Evolutionary conservation across 2,113 vertebrate genomes (phyloP).

Genomic region (Pygathrix nemaeus): DNA sequence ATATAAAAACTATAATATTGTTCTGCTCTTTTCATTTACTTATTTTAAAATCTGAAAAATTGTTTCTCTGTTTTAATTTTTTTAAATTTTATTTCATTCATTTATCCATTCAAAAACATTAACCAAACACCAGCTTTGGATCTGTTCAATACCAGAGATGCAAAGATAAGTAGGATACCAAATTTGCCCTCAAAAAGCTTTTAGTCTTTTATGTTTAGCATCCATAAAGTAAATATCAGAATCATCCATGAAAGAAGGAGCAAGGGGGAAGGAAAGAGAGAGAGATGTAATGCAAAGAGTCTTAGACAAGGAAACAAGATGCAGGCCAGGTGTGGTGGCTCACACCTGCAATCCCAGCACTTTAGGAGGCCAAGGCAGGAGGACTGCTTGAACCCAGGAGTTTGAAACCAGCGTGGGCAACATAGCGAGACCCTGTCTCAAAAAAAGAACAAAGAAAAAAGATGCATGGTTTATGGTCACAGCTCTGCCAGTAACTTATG

Average conservation of each 20-base stretch:
- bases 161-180: not conserved
- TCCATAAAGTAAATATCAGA: not conserved
- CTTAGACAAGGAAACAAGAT: not conserved
- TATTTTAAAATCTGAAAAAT: not conserved
- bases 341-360: too few relatives aligned
- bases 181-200: conserved; percentile 18
- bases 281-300: not conserved
- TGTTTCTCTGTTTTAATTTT: not conserved
- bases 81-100: not conserved
- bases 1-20: not conserved
- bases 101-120: not conserved
- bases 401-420: too few relatives aligned
- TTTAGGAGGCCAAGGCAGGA: too few relatives aligned
- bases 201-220: not conserved
- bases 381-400: too few relatives aligned
- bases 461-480: not conserved
- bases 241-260: not conserved
- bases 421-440: too few relatives aligned
- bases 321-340: too few relatives aligned
- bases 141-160: not conserved
- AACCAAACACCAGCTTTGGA: not conserved
- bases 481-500: not conserved
- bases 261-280: not conserved
- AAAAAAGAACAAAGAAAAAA: too few relatives aligned
- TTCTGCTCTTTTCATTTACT: not conserved